A percentile compares a stretch with the other conserved stretches of the same genome.
phyloP scores from a whole-genome alignment of 2,797 vertebrate species.

The Bucorvus abyssinicus region DNA sequence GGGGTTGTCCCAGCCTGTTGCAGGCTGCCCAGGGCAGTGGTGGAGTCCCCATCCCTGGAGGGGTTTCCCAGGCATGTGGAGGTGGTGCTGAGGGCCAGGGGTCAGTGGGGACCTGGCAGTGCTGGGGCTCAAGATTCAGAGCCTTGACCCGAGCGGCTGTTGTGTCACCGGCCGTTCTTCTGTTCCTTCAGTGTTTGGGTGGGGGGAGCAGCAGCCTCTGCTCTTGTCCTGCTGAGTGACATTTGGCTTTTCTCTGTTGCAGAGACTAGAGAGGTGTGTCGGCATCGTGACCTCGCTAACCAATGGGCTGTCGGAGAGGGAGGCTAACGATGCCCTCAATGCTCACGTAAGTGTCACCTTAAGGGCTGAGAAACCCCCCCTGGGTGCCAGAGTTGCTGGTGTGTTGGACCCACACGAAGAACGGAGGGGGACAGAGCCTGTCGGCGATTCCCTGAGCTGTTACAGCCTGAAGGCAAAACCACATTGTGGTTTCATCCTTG shows the following conservation, averaged over 20 bases:
- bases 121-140: not conserved
- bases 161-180: not conserved
- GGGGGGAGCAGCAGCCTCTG: not conserved
- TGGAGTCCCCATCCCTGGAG: too few species aligned
- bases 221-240: too few species aligned
- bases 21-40: too few species aligned
- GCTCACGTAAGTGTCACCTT: constrained; percentile 84
- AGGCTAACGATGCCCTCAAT: constrained; percentile 92
- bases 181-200: not conserved
- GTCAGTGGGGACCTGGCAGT: not conserved
- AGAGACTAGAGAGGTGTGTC: constrained; percentile 89
- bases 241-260: not conserved
- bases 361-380: not conserved
- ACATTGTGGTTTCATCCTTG: too few species aligned
- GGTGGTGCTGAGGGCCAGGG: not conserved
- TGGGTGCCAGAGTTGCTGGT: not conserved
- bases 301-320: constrained; percentile 88
- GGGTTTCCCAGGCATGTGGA: too few species aligned
- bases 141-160: not conserved
- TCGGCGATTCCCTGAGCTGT: not conserved
- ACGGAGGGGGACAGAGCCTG: not conserved
- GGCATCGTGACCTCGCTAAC: constrained; percentile 86
- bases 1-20: too few species aligned
- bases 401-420: too few species aligned
- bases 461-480: too few species aligned